These are phyloP conservation scores for Papilio machaon DNA, from an alignment of 1,140 invertebrate species.

Conservation along the genomic window DNA sequence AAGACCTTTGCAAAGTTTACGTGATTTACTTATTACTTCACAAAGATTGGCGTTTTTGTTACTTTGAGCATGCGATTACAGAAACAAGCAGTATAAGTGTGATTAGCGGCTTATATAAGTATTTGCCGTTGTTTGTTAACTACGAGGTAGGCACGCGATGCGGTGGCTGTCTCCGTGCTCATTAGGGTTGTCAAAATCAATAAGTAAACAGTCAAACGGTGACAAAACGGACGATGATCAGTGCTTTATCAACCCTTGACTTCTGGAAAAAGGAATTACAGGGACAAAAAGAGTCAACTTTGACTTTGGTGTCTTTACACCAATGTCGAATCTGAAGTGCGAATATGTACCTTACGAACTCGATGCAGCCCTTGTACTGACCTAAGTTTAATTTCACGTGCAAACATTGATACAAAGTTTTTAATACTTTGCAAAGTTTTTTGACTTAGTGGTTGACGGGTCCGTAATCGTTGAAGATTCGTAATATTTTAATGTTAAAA, in stretches of 20 bases:
- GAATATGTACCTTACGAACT: too few species aligned
- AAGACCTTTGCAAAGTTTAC: constrained; percentile 11
- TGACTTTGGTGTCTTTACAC: too few species aligned
- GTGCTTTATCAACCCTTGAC: too few species aligned
- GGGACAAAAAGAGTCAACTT: too few species aligned
- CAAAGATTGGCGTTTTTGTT: constrained; percentile 13
- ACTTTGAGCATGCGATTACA: constrained; percentile 13
- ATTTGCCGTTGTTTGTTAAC: constrained; percentile 15
- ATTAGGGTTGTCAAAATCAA: not conserved
- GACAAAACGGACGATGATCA: not conserved
- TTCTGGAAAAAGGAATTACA: too few species aligned
- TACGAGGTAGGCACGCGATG: not conserved
- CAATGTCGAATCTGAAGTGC: too few species aligned
- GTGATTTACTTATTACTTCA: constrained; percentile 10
- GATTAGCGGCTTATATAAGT: constrained; percentile 4
- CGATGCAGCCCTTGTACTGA: not conserved
- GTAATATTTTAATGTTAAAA: not conserved
- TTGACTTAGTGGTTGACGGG: not conserved
- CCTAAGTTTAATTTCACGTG: not conserved
- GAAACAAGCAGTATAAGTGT: constrained; percentile 1
- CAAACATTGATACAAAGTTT: not conserved
- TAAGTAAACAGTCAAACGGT: not conserved
- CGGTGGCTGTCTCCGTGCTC: not conserved
- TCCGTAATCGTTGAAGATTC: not conserved
- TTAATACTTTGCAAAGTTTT: not conserved